Evolutionary conservation across 2,888 invertebrate genomes (phyloP).

Genomic region (Temnothorax unifasciatus): DNA sequence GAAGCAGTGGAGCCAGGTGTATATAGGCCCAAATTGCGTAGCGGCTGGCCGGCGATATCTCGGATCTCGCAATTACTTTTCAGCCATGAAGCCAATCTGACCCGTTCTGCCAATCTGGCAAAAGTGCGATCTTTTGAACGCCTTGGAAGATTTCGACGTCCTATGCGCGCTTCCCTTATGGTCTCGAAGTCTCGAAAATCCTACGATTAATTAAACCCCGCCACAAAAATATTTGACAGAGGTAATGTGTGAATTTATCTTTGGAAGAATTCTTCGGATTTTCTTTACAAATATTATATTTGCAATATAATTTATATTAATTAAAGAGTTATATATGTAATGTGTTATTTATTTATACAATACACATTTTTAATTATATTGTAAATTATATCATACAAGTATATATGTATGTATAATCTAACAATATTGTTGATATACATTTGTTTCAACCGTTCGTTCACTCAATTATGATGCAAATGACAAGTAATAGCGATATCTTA

Average conservation of each 20-base stretch:
- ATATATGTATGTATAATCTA: neutral
- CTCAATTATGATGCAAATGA: neutral
- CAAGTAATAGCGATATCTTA: neutral
- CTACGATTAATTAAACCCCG: slow-evolving; percentile 3
- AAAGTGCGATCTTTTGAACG: slow-evolving; percentile 66
- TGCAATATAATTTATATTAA: neutral
- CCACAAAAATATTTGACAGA: neutral
- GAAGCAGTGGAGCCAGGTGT: slow-evolving; percentile 62
- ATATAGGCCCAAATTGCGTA: slow-evolving; percentile 74
- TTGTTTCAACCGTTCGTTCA: neutral
- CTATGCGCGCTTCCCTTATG: neutral
- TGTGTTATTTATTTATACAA: neutral
- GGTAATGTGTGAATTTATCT: neutral
- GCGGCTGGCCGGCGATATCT: slow-evolving; percentile 71
- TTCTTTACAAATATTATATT: neutral
- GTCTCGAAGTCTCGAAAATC: neutral
- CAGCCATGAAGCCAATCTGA: slow-evolving; percentile 73
- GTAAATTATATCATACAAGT: neutral
- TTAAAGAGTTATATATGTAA: neutral
- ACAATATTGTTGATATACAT: neutral
- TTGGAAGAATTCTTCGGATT: neutral
- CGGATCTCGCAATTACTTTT: slow-evolving; percentile 78
- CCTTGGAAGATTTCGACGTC: slow-evolving; percentile 51
- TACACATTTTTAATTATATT: neutral
- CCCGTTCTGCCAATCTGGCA: slow-evolving; percentile 65